Conservation (phyloP, 92 coral and sea anemone species). For the Porites rus region DNA sequence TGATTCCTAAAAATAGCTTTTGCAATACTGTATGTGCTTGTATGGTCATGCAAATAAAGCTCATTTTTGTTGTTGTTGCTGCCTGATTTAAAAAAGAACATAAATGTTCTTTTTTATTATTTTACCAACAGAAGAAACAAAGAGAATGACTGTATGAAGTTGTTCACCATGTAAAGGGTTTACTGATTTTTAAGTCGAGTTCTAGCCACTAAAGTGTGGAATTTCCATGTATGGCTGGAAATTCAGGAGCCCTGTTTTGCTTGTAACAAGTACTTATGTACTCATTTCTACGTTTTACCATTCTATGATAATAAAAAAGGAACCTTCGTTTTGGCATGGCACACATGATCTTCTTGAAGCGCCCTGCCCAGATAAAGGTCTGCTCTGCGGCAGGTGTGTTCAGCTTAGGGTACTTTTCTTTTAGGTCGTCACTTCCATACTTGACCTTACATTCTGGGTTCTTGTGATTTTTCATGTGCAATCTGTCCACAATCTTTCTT, state of each 20-base stretch:
- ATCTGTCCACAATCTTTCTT: constrained; percentile 60
- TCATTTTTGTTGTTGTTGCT: too few relatives aligned
- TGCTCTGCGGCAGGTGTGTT: constrained; percentile 69
- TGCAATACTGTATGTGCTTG: too few relatives aligned
- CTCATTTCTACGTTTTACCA: constrained; percentile 50
- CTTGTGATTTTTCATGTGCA: constrained; percentile 68
- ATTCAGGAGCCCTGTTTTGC: constrained; percentile 35
- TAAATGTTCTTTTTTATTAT: too few relatives aligned
- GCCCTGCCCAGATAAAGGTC: constrained; percentile 50
- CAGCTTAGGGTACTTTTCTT: constrained; percentile 46
- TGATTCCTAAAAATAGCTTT: too few relatives aligned
- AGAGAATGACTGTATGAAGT: too few relatives aligned
- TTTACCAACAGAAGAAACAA: too few relatives aligned
- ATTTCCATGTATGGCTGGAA: constrained; percentile 23
- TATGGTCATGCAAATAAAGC: too few relatives aligned
- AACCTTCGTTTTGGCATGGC: constrained; percentile 53
- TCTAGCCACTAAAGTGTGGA: too few relatives aligned
- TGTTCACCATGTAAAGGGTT: too few relatives aligned
- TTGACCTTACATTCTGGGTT: constrained; percentile 44
- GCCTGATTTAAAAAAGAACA: too few relatives aligned
- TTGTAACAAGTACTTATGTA: constrained; percentile 42
- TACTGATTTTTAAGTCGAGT: too few relatives aligned
- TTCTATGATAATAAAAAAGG: constrained; percentile 45
- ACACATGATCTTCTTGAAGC: constrained; percentile 49
- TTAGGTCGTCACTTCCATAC: constrained; percentile 42